Conservation (phyloP, 2,113 vertebrate genomes). For the Strix aluco region DNA sequence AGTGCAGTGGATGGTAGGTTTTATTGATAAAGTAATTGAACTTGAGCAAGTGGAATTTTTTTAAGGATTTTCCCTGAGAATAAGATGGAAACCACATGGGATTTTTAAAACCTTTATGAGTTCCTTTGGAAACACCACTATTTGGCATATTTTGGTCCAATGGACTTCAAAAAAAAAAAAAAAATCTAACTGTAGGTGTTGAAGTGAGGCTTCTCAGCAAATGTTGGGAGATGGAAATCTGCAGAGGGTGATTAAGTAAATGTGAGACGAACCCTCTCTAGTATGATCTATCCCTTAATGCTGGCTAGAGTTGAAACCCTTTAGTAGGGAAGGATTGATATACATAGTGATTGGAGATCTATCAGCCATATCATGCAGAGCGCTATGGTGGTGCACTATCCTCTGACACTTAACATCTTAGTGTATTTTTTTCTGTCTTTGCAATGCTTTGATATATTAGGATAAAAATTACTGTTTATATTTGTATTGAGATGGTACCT, state of each 20-base stretch:
- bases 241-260: background rate
- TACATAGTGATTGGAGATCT: background rate
- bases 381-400: background rate
- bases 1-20: background rate
- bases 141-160: background rate
- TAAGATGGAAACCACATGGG: background rate
- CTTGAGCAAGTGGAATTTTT: background rate
- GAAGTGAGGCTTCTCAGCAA: background rate
- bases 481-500: background rate
- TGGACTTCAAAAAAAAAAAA: background rate
- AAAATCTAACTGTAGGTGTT: background rate
- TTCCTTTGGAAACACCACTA: background rate
- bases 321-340: background rate
- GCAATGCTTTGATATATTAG: background rate
- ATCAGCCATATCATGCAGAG: background rate
- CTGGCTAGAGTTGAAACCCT: background rate
- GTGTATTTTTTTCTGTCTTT: background rate
- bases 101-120: background rate
- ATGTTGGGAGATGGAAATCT: background rate
- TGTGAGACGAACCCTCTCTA: background rate
- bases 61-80: background rate
- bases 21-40: background rate
- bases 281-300: background rate
- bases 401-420: background rate
- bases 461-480: background rate